These are phyloP conservation scores for Sarcophaga bullata DNA, from an alignment of 1,140 invertebrate species.

Conservation along the genomic window DNA sequence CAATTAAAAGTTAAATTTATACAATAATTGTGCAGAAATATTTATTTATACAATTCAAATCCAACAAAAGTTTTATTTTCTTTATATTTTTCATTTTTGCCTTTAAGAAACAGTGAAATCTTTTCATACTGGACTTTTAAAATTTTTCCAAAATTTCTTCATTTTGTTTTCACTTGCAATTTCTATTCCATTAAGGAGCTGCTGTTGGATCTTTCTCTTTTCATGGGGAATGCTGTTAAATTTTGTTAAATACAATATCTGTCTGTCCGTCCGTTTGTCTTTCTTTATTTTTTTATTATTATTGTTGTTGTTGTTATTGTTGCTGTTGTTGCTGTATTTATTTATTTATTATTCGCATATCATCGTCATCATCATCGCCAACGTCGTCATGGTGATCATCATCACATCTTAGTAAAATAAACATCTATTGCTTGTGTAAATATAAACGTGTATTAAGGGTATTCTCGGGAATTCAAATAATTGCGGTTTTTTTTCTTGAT, in stretches of 20 bases:
- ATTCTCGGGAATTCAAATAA: neutral
- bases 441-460: neutral
- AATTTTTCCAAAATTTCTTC: no score
- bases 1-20: slow-evolving; percentile 6
- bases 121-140: no score
- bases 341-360: slow-evolving; percentile 25
- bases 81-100: no score
- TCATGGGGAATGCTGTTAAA: no score
- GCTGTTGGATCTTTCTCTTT: no score
- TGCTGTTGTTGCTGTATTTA: neutral
- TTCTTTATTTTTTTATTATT: no score
- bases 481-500: no score
- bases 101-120: no score
- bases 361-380: neutral
- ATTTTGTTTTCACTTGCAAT: neutral
- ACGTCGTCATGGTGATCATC: neutral
- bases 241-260: neutral
- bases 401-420: slow-evolving; percentile 4
- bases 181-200: neutral
- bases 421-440: neutral
- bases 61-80: neutral
- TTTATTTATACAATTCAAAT: neutral
- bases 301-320: no score
- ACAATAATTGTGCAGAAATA: slow-evolving; percentile 8
- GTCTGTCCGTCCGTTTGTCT: neutral